Evolutionary conservation across 2,888 invertebrate genomes (phyloP).

Genomic region (Arctia plantaginis): DNA sequence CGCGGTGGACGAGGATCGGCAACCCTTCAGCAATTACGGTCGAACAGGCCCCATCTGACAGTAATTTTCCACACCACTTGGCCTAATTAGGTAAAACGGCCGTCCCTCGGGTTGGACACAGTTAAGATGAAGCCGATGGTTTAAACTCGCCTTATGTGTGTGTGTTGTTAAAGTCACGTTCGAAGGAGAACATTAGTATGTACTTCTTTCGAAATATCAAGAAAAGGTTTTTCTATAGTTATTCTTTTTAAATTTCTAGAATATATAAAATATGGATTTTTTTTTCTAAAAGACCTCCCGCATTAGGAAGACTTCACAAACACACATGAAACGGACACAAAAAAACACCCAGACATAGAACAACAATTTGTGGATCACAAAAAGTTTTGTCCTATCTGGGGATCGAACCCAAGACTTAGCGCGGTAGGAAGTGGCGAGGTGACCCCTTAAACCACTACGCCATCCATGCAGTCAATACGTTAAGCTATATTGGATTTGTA

Average conservation of each 20-base stretch:
- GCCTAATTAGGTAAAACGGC: constrained; percentile 77
- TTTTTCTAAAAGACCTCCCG: too few species aligned
- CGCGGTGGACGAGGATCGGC: constrained; percentile 52
- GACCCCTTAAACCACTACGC: too few species aligned
- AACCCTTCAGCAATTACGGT: constrained; percentile 74
- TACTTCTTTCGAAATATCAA: not conserved
- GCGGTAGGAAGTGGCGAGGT: too few species aligned
- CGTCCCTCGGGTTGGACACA: constrained; percentile 58
- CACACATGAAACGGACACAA: too few species aligned
- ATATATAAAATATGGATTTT: too few species aligned
- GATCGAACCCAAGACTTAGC: too few species aligned
- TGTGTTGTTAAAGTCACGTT: constrained; percentile 21
- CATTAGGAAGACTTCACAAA: too few species aligned
- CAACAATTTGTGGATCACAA: too few species aligned
- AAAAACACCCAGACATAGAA: too few species aligned
- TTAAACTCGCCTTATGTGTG: constrained; percentile 37
- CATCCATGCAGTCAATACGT: too few species aligned
- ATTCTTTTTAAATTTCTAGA: not conserved
- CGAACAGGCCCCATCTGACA: constrained; percentile 67
- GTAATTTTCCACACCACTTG: constrained; percentile 81
- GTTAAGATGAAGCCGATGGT: constrained; percentile 51
- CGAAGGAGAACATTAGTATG: constrained; percentile 7
- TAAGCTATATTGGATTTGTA: not conserved
- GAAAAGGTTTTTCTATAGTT: not conserved
- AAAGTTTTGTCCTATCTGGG: too few species aligned